A percentile compares a stretch with the other conserved stretches of the same genome.
These are phyloP conservation scores for Pterostichus niger DNA, from an alignment of 2,888 invertebrate species.

Conservation along the genomic window DNA sequence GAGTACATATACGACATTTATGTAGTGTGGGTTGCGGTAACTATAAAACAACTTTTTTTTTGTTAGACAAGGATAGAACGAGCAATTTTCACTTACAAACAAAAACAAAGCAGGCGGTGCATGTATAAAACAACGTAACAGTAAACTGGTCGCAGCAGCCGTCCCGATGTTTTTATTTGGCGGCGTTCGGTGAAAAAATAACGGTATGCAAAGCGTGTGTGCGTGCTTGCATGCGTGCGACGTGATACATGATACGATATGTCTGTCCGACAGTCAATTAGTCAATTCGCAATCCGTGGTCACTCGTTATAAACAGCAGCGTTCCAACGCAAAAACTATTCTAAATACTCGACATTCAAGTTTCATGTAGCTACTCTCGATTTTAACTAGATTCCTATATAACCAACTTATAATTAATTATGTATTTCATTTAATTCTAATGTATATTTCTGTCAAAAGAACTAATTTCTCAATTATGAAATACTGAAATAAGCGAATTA, in stretches of 20 bases:
- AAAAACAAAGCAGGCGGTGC: conserved; percentile 44
- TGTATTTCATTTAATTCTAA: conserved; percentile 19
- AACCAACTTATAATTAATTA: too few species aligned
- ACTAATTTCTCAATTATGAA: conserved; percentile 10
- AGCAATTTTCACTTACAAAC: conserved; percentile 52
- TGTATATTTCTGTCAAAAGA: not conserved
- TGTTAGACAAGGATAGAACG: conserved; percentile 14
- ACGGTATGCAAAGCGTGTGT: conserved; percentile 55
- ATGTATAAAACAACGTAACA: conserved; percentile 52
- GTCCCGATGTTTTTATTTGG: conserved; percentile 47
- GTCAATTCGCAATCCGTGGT: conserved; percentile 22
- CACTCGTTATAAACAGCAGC: conserved; percentile 4
- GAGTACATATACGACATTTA: too few species aligned
- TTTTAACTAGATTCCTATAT: too few species aligned
- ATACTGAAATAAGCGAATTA: too few species aligned
- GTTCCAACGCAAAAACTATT: not conserved
- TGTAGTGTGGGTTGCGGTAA: conserved; percentile 20
- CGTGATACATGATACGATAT: conserved; percentile 57
- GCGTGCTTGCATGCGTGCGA: conserved; percentile 36
- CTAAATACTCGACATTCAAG: too few species aligned
- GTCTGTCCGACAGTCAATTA: conserved; percentile 45
- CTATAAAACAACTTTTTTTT: conserved; percentile 8
- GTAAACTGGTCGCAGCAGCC: conserved; percentile 50
- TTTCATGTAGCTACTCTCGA: too few species aligned
- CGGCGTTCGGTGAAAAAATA: conserved; percentile 53